These are phyloP conservation scores for Myotis vivesi DNA, from an alignment of 2,797 vertebrate species.

Conservation along the genomic window DNA sequence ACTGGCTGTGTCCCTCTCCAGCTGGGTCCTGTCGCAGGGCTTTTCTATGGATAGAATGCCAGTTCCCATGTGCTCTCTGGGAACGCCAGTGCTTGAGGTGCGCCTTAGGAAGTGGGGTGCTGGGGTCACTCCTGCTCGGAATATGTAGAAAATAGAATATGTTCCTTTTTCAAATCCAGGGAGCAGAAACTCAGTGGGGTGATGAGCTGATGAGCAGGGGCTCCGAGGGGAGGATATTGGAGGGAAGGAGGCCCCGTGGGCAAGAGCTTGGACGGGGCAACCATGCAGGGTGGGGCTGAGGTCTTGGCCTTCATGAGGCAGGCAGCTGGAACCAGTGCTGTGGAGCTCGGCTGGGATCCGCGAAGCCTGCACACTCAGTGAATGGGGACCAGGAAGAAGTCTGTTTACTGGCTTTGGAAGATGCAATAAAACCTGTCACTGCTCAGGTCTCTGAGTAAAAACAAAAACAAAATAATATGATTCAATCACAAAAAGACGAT, in stretches of 20 bases:
- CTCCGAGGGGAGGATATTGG: not conserved
- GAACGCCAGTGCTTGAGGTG: not conserved
- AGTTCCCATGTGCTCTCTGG: not conserved
- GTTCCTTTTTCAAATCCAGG: not conserved
- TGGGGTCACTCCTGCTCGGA: not conserved
- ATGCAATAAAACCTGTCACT: not conserved
- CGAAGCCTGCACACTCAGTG: not conserved
- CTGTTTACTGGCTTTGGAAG: not conserved
- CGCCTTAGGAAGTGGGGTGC: not conserved
- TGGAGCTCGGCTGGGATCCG: not conserved
- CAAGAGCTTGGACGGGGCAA: not conserved
- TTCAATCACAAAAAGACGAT: not conserved
- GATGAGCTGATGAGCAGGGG: not conserved
- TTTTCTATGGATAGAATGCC: not conserved
- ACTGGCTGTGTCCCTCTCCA: not conserved
- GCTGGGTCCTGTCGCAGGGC: not conserved
- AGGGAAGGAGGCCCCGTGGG: too few species aligned
- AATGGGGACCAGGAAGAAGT: not conserved
- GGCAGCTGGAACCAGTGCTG: not conserved
- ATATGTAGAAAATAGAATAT: not conserved
- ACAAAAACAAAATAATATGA: not conserved
- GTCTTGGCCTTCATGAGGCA: not conserved
- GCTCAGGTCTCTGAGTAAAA: not conserved
- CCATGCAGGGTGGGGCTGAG: not conserved
- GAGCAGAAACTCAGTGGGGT: not conserved